Conservation (phyloP, 2,888 invertebrate species). For the Chaetogeoica ovagalla region DNA sequence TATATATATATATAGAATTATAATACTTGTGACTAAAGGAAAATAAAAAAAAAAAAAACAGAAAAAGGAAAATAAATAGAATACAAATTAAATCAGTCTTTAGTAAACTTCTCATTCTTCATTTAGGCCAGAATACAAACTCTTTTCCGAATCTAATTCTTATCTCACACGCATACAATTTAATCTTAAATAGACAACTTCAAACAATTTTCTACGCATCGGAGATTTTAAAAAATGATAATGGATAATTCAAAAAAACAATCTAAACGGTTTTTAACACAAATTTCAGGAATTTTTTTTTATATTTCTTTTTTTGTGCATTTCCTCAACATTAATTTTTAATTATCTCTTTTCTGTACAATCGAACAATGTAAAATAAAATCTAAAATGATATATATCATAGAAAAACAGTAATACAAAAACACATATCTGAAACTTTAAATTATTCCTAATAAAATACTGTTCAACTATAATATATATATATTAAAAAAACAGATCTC, state of each 20-base stretch:
- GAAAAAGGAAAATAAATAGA: constrained; percentile 12
- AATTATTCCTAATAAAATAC: background rate
- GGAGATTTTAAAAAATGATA: background rate
- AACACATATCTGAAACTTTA: background rate
- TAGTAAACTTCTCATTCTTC: constrained; percentile 28
- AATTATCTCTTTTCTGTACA: background rate
- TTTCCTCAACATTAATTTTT: background rate
- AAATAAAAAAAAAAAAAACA: too few relatives aligned
- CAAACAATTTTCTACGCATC: background rate
- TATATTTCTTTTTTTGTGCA: background rate
- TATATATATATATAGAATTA: background rate
- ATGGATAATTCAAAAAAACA: background rate
- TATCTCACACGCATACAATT: background rate
- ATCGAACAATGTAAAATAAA: background rate
- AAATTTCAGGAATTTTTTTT: background rate
- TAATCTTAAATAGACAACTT: background rate
- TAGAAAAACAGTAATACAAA: background rate
- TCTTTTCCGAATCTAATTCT: constrained; percentile 1
- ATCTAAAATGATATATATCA: background rate
- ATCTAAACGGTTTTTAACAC: background rate
- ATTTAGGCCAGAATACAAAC: background rate
- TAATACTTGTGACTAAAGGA: constrained; percentile 19
- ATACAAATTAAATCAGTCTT: constrained; percentile 52
- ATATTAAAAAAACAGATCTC: background rate
- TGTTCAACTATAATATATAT: background rate